Evolutionary conservation across 2,797 vertebrate genomes (phyloP), one percentile per base, ranked within the genome.

Genomic region (Numenius phaeopus): DNA sequence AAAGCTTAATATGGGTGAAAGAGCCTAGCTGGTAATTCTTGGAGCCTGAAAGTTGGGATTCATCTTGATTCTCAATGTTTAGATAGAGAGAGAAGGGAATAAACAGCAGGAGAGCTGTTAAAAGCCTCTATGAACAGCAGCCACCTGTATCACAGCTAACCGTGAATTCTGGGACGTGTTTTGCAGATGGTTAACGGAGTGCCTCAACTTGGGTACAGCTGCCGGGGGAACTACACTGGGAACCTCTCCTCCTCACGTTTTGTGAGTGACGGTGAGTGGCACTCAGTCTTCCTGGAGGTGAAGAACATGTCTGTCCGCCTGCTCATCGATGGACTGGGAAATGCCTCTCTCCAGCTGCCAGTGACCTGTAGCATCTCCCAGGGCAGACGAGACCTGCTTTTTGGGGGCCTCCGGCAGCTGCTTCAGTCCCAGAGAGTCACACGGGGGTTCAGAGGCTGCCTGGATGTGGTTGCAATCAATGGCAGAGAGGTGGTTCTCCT

Each of bases 261-360:
- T 2, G 97, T 99, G 92, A 99, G 98, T 0, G 98, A 99, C 0
- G 98, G 98, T 0, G 96, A 72, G 37, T 99, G 99, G 99, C 99
- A 99, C 94, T 97, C 97, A 0, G 77, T 99, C 83, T 97, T 98
- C 77, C 95, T 99, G 96, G 99, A 99, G 96, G 98, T 99, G 96
- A 99, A 98, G 67, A 97, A 98, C 58, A 67, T 97, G 0, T 90
- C 94, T 6, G 57, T 99, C 83, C 98, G 61, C 42, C 98, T 99
- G 90, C 98, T 98, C 49, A 76, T 99, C 10, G 99, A 99, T 44
- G 86, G 88, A 42, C 75, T 90, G 15, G 97, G 97, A 42, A 97
- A 98, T 0, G 17, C 95, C 22, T 97, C 98, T 32, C 79, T 97
- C 10, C 39, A 86, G 29, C 97, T 99, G 77, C 93, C 98, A 4